A percentile compares a stretch with the other conserved stretches of the same genome.
Conservation (phyloP, 2,888 invertebrate species). For the Nephrotoma flavescens region DNA sequence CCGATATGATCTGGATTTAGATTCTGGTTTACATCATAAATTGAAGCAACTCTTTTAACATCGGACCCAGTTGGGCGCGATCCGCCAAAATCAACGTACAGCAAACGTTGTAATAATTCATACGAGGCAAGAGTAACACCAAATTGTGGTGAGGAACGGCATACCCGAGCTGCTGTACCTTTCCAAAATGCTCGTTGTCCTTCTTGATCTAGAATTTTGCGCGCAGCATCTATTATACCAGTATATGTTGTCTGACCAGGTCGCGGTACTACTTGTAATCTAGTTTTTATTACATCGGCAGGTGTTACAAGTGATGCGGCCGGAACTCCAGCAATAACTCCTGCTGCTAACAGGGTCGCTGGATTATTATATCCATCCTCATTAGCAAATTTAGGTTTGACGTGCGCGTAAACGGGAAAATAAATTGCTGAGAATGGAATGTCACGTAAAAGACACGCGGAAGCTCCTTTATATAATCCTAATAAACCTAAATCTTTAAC, state of each 20-base stretch:
- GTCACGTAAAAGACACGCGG: slow-evolving; percentile 89
- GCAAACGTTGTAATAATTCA: slow-evolving; percentile 85
- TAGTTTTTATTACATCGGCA: slow-evolving; percentile 97
- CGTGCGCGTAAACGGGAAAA: slow-evolving; percentile 94
- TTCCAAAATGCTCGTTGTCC: slow-evolving; percentile 97
- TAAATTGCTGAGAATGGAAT: slow-evolving; percentile 97
- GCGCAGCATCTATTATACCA: slow-evolving; percentile 85
- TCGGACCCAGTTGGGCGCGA: slow-evolving; percentile 85
- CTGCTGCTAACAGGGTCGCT: slow-evolving; percentile 65
- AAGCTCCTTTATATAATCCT: slow-evolving; percentile 90
- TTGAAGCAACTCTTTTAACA: slow-evolving; percentile 44
- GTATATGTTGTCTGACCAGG: slow-evolving; percentile 91
- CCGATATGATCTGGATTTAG: slow-evolving; percentile 90
- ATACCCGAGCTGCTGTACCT: slow-evolving; percentile 91
- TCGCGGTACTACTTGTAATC: slow-evolving; percentile 83
- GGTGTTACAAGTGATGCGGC: slow-evolving; percentile 97
- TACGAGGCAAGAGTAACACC: slow-evolving; percentile 96
- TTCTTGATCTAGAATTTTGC: slow-evolving; percentile 87
- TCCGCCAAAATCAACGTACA: slow-evolving; percentile 97
- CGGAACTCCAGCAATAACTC: slow-evolving; percentile 85
- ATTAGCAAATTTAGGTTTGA: slow-evolving; percentile 82
- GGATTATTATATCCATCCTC: slow-evolving; percentile 91
- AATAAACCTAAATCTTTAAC: slow-evolving; percentile 89
- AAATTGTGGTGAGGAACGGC: slow-evolving; percentile 96
- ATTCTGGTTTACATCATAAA: slow-evolving; percentile 39